Base-by-base conservation (phyloP, 2,888 invertebrate species). In the Eudemis profundana region DNA sequence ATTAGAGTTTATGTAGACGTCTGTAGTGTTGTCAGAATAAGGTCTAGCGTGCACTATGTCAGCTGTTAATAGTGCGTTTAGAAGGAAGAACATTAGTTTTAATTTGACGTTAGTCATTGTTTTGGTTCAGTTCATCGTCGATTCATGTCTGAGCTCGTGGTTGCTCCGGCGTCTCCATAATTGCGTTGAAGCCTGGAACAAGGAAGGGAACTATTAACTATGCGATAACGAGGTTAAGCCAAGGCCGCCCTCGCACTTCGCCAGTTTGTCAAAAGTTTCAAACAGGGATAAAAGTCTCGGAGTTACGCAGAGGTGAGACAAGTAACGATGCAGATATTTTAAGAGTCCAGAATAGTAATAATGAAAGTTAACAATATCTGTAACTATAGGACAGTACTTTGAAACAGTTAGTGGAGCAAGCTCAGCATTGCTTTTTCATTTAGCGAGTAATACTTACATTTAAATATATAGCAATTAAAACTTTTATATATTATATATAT, bases 31-130 rank as follows among this genome's bases (percentile, higher is more conserved):
- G 15, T 79, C 69, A 2, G 87, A 84, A 68, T 88, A 86, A 0
- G 91, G 92, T 23, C 90, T 76, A 1, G 89, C 84, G 61, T 88
- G 82, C 2, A 89, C 85, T 66, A 89, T 82, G 67, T 90, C 89
- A 0, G 86, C 87, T 7, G 88, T 84, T 21, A 90, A 70, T 14
- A 91, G 79, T 10, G 85, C 83, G 68, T 88, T 89, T 4, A 92
- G 73, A 14, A 91, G 81, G 70, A 83, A 90, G 70, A 88, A 90
- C 86, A 91, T 88, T 17, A 90, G 81, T 83, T 92, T 92, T 83
- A 92, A 85, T 76, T 90, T 91, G 8, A 92, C 90, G 81, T 90
- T 91, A 57, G 92, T 91, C 92, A 92, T 92, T 79, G 49, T 69
- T 75, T 72, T 84, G 74, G 77, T 74, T 69, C 21, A 59, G 21